phyloP scores from a whole-genome alignment of 2,888 invertebrate genomes.

The Corbicula japonica region DNA sequence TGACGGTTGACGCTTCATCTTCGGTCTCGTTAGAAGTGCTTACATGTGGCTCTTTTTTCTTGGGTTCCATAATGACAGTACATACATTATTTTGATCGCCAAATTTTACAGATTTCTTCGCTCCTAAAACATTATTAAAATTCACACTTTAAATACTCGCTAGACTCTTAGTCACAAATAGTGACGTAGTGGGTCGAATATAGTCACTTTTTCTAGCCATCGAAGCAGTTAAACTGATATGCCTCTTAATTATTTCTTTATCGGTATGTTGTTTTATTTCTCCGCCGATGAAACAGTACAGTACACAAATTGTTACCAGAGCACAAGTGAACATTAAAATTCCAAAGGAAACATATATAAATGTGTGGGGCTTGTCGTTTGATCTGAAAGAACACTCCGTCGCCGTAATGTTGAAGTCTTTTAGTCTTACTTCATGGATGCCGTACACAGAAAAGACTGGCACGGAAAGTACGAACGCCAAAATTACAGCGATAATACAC shows the following conservation, averaged over 20 bases:
- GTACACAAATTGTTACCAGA: slow-evolving; percentile 46
- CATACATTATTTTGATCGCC: slow-evolving; percentile 2
- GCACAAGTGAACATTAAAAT: slow-evolving; percentile 40
- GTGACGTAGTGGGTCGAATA: slow-evolving; percentile 15
- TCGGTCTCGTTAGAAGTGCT: not conserved
- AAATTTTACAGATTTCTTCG: slow-evolving; percentile 25
- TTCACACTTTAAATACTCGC: not conserved
- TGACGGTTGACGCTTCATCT: not conserved
- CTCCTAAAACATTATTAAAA: not conserved
- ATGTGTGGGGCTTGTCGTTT: slow-evolving; percentile 5
- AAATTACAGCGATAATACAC: slow-evolving; percentile 42
- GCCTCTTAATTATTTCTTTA: slow-evolving; percentile 42
- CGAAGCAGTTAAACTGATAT: slow-evolving; percentile 44
- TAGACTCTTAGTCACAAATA: not conserved
- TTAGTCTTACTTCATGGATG: slow-evolving; percentile 20
- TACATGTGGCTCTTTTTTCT: not conserved
- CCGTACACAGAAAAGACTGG: slow-evolving; percentile 51
- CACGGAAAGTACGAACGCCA: slow-evolving; percentile 40
- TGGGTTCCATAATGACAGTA: not conserved
- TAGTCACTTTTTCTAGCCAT: slow-evolving; percentile 36
- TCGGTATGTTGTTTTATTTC: slow-evolving; percentile 44
- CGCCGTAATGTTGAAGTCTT: slow-evolving; percentile 24
- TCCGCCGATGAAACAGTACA: slow-evolving; percentile 52
- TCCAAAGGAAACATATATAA: slow-evolving; percentile 45
- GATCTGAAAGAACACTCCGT: slow-evolving; percentile 53